A percentile compares a stretch with the other conserved stretches of the same genome.
Evolutionary conservation across 2,797 vertebrate species (phyloP).

Genomic region (Oceanodroma leucorhoa): DNA sequence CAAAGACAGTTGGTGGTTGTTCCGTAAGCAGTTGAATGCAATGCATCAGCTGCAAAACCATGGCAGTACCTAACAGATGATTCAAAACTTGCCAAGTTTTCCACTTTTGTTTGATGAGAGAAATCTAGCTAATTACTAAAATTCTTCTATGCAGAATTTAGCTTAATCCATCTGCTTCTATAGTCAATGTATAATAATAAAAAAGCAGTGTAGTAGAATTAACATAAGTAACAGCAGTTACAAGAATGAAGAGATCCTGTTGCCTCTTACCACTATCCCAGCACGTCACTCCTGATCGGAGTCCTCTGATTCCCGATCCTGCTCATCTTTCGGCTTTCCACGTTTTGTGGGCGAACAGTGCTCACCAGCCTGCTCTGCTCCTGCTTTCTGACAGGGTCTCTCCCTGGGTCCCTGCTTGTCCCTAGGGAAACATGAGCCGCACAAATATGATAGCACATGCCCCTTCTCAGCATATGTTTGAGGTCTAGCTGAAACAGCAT

Average conservation of each 20-base stretch:
- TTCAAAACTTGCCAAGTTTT: neutral
- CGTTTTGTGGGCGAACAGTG: neutral
- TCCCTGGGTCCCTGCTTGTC: neutral
- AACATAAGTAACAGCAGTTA: neutral
- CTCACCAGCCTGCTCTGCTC: neutral
- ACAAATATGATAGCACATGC: neutral
- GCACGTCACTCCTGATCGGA: accelerated
- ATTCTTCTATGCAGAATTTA: neutral
- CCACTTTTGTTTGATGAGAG: neutral
- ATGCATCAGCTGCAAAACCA: neutral
- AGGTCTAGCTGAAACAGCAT: neutral
- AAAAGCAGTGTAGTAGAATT: neutral
- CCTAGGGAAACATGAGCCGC: neutral
- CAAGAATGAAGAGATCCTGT: neutral
- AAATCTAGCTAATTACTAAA: neutral
- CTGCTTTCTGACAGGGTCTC: neutral
- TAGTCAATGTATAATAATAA: neutral
- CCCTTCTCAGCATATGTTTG: neutral
- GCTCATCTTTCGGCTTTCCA: neutral
- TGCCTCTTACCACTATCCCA: neutral
- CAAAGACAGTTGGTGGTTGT: neutral
- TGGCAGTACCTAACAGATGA: neutral
- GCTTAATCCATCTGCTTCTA: neutral
- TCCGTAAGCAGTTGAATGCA: neutral
- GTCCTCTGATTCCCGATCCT: accelerated